Evolutionary conservation across 1,140 invertebrate genomes (phyloP), one percentile per base, ranked within the genome.

Genomic region (Agrypnia vestita): DNA sequence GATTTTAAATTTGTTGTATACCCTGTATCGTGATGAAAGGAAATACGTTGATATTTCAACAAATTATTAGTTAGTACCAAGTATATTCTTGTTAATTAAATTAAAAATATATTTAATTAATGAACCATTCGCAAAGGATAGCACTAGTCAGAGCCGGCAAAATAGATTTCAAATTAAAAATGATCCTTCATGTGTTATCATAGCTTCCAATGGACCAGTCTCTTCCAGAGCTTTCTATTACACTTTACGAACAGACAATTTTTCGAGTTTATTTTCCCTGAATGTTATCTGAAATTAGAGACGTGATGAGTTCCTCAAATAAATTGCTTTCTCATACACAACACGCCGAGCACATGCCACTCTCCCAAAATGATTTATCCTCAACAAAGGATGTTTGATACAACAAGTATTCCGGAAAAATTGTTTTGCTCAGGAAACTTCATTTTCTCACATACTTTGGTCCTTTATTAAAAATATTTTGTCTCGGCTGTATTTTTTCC

Each of bases 221-320:
- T 64, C 35, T 64, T 43, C 1, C 35, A 35, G 19, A 64, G 43
- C 67, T 15, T 71, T 71, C 67, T 44, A 71, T 71, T 71, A 19
- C 67, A 46, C 15, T 17, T n/a, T 11, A 3, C 44, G 15, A 49
- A 46, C 43, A 71, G 17, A 71, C 15, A 71, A 71, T 10, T 17
- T 44, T 47, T 12, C 13, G 43, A 71, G 69, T 53, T n/a, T 73
- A 73, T 55, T 53, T 73, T 35, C 4, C 19, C 21, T 73, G 19
- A 73, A 73, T 73, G 15, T 17, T 75, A 61, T 59, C 73, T 75
- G 25, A 61, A 75, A 75, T 75, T 61, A 75, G 56, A 75, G 73
- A 75, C 43, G 73, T 75, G 47, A 75, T 75, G 73, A 75, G 73
- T 75, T 75, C 73, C 73, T 46, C 73, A 75, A 75, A 75, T 75